phyloP scores from a whole-genome alignment of 2,797 vertebrate genomes.

The Schizopygopsis malacanthus region DNA sequence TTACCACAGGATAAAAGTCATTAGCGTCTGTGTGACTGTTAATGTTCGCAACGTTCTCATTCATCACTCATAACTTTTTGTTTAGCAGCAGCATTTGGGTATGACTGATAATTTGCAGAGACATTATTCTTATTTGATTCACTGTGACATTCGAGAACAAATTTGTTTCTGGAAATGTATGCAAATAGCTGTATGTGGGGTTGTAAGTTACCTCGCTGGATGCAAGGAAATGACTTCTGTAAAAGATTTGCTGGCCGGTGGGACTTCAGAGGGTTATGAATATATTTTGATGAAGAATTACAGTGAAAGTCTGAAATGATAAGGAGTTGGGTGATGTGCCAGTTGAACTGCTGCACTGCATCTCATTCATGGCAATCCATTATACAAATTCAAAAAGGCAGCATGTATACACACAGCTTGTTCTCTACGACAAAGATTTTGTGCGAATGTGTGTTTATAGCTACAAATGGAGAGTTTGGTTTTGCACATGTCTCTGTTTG shows the following conservation, averaged over 20 bases:
- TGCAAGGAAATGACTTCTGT: conserved; percentile 29
- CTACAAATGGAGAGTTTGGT: conserved; percentile 14
- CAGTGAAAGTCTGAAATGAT: conserved; percentile 16
- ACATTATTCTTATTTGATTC: conserved; percentile 32
- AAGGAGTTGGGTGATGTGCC: neutral
- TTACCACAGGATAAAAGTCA: conserved; percentile 36
- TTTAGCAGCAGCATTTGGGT: conserved; percentile 1
- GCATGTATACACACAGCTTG: neutral
- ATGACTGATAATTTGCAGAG: conserved; percentile 35
- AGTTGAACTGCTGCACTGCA: conserved; percentile 6
- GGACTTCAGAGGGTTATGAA: conserved; percentile 6
- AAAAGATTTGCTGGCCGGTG: conserved; percentile 26
- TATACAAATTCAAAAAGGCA: conserved; percentile 13
- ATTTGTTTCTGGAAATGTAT: conserved; percentile 36
- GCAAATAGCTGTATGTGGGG: conserved; percentile 30
- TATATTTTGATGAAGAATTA: neutral
- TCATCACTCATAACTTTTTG: conserved; percentile 30
- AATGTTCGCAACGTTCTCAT: conserved; percentile 28
- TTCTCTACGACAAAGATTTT: neutral
- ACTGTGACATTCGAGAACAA: conserved; percentile 8
- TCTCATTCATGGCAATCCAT: conserved; percentile 29
- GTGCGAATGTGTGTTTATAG: neutral
- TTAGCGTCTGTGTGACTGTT: conserved; percentile 17
- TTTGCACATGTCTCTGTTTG: conserved; percentile 12
- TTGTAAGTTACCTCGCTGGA: conserved; percentile 7